These are phyloP conservation scores for Porites divaricata DNA, from an alignment of 92 coral and sea anemone species.

Conservation along the genomic window DNA sequence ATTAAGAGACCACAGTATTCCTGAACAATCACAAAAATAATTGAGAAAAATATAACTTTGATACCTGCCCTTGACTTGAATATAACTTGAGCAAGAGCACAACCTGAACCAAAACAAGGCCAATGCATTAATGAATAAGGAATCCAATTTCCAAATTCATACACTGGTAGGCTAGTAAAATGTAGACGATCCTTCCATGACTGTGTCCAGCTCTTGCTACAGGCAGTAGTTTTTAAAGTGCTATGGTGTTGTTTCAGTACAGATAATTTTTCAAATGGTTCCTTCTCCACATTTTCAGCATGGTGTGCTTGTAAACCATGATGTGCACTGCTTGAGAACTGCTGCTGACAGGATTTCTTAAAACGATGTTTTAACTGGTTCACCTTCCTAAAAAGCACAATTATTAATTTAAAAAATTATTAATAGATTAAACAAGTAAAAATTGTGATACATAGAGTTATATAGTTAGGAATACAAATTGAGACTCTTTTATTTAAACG, in stretches of 20 bases:
- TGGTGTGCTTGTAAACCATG: neutral
- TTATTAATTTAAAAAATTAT: neutral
- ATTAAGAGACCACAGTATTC: no score
- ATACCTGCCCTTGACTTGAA: constrained; percentile 83
- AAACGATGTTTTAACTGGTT: neutral
- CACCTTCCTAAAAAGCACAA: constrained; percentile 10
- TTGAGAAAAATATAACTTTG: neutral
- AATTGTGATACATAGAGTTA: neutral
- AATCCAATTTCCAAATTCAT: constrained; percentile 92
- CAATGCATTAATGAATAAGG: constrained; percentile 92
- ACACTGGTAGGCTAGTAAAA: constrained; percentile 83
- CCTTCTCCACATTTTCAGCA: constrained; percentile 39
- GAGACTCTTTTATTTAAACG: no score
- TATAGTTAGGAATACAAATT: no score
- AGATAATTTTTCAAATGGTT: constrained; percentile 56
- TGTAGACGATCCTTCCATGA: constrained; percentile 88
- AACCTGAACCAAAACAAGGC: constrained; percentile 97
- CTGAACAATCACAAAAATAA: neutral
- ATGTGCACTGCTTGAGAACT: neutral
- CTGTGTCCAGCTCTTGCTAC: constrained; percentile 38
- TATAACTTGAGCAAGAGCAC: constrained; percentile 93
- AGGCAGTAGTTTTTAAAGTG: constrained; percentile 3
- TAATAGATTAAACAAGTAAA: neutral
- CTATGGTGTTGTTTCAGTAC: constrained; percentile 5
- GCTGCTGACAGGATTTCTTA: constrained; percentile 12